Evolutionary conservation across 2,113 vertebrate genomes (phyloP), one percentile per base, ranked within the genome.

Genomic region (Labeo rohita): DNA sequence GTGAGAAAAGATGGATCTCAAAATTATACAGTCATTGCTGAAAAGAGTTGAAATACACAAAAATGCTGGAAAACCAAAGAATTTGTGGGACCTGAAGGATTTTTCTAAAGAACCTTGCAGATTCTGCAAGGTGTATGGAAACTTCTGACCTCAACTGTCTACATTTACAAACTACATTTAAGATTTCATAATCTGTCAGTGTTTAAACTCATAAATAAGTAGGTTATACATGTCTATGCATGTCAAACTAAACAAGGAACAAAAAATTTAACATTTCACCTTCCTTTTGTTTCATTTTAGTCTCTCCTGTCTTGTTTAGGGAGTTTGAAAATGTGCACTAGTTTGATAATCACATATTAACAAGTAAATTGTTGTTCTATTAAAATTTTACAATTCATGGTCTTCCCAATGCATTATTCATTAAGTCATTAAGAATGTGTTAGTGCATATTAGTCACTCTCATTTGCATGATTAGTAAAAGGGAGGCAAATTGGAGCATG

Each of bases 401-500:
- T 36, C 49, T 50, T 68, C 34, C 23, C 63, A 2, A 82, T 82
- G 63, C 80, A 82, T 82, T 82, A 82, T 82, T 82, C 63, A 82
- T 68, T 50, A 36, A 68, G 61, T 66, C 63, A 82, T 82, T 66
- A 82, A 49, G 45, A 52, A 82, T 68, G 23, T 77, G 36, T 52
- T 54, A 77, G 47, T 77, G 75, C 28, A 77, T 70, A 68, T 82
- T 82, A 82, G 63, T 82, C 28, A 50, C 8, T 68, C n/a, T 70
- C 63, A 82, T 82, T 82, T 82, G 80, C 80, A 82, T 82, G 80
- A 82, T 81, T 81, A 50, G 45, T 70, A 68, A 52, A 82, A 50
- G 45, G 80, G 45, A 66, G 45, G 13, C n/a, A 81, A 66, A 66
- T 36, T 66, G 61, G 43, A 81, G 12, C 13, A 47, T 49, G 61